Percentiles rank a stretch among this genome's conserved stretches.
phyloP scores from a whole-genome alignment of 1,140 invertebrate genomes.

The Conopomorpha cramerella region DNA sequence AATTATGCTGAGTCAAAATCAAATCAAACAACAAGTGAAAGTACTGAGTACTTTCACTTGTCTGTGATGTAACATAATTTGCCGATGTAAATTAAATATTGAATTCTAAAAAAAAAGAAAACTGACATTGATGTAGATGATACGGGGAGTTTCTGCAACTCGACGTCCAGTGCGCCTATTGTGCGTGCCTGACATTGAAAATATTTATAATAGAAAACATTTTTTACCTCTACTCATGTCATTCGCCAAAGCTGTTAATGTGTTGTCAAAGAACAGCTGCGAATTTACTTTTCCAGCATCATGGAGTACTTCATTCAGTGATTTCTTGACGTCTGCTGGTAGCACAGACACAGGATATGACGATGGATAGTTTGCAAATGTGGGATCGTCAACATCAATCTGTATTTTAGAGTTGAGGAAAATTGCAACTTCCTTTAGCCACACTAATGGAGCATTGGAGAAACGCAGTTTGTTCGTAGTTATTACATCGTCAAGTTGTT shows the following conservation, averaged over 20 bases:
- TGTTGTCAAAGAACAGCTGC: constrained; percentile 68
- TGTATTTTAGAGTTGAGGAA: constrained; percentile 67
- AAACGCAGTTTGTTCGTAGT: constrained; percentile 60
- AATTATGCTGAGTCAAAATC: no score
- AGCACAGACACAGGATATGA: constrained; percentile 62
- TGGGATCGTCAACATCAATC: constrained; percentile 65
- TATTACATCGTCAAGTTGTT: constrained; percentile 62
- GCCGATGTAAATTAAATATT: no score
- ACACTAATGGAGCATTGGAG: constrained; percentile 63
- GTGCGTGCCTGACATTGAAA: no score
- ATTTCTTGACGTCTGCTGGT: constrained; percentile 54
- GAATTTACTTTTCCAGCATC: constrained; percentile 61
- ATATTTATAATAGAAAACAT: no score
- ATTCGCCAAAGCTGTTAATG: constrained; percentile 66
- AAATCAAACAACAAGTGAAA: no score
- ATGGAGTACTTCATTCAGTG: constrained; percentile 62
- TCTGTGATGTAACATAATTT: no score
- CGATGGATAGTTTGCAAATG: constrained; percentile 53
- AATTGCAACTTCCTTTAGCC: constrained; percentile 67
- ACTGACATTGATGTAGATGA: no score
- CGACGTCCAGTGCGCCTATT: no score
- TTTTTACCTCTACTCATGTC: constrained; percentile 71
- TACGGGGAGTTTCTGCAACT: no score
- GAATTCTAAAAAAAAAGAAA: no score
- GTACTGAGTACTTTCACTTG: no score